Evolutionary conservation across 2,888 invertebrate genomes (phyloP).

Genomic region (Trachelus iudaicus): DNA sequence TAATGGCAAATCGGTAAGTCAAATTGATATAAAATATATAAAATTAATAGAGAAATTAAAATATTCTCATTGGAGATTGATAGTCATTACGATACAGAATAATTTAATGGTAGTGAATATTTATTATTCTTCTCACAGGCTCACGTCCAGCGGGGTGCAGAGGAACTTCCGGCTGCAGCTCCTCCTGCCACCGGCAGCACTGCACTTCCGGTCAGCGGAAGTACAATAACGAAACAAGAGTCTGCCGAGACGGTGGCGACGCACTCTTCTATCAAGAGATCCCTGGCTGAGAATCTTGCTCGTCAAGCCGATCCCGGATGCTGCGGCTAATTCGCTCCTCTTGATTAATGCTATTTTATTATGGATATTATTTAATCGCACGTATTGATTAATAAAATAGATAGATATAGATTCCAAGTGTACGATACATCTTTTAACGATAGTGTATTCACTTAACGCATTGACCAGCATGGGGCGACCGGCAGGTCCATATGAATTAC

Average conservation of each 20-base stretch:
- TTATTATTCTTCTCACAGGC: background rate
- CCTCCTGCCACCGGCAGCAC: background rate
- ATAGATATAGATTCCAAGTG: background rate
- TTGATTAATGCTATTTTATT: background rate
- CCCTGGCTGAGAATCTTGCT: background rate
- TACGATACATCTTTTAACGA: background rate
- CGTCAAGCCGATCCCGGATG: slow-evolving; percentile 8
- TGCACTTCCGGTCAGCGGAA: background rate
- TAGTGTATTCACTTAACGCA: background rate
- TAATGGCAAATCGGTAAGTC: background rate
- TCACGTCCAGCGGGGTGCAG: background rate
- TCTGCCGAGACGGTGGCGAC: background rate
- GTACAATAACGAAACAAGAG: background rate
- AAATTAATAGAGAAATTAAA: background rate
- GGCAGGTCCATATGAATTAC: too few relatives aligned
- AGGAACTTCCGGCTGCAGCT: background rate
- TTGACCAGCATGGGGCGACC: too few relatives aligned
- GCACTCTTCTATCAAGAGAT: background rate
- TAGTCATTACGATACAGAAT: background rate
- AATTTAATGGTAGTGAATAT: background rate
- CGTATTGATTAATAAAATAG: background rate
- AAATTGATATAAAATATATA: background rate
- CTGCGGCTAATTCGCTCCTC: slow-evolving; percentile 7
- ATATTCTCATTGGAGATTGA: background rate
- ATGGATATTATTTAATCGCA: background rate